These are phyloP conservation scores for Balaenoptera acutorostrata DNA, from an alignment of 2,113 vertebrate species.

Conservation along the genomic window DNA sequence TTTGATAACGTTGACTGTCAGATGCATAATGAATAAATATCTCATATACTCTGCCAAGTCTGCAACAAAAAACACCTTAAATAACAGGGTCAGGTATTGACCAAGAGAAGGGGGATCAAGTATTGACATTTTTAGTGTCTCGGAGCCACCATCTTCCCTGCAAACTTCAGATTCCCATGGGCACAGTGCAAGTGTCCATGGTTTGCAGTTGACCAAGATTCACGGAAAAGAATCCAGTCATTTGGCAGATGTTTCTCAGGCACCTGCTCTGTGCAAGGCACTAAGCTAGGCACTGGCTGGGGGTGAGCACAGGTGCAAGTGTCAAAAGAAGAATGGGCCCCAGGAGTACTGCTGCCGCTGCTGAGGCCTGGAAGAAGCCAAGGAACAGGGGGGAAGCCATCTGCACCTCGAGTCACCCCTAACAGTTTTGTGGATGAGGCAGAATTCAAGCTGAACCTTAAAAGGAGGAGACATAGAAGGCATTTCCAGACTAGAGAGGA, in stretches of 20 bases:
- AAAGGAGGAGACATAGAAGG: neutral
- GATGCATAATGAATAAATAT: neutral
- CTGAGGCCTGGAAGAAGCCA: neutral
- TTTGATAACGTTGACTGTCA: constrained; percentile 2
- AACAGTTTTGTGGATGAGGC: neutral
- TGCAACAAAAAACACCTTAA: neutral
- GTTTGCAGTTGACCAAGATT: neutral
- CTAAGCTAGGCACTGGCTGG: neutral
- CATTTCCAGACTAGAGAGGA: neutral
- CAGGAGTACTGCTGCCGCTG: neutral
- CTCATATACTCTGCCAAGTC: neutral
- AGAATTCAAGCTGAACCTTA: neutral
- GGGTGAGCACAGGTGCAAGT: neutral
- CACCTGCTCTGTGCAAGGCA: neutral
- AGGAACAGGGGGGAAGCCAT: neutral
- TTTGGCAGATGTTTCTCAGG: neutral
- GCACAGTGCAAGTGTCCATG: neutral
- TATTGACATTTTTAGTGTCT: neutral
- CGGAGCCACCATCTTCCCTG: neutral
- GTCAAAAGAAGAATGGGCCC: neutral
- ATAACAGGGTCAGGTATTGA: neutral
- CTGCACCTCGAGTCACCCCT: neutral
- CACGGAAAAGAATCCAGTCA: neutral
- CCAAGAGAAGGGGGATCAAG: neutral
- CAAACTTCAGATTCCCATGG: neutral